Evolutionary conservation across 2,888 invertebrate species (phyloP).

Genomic region (Pandemis cinnamomeana): DNA sequence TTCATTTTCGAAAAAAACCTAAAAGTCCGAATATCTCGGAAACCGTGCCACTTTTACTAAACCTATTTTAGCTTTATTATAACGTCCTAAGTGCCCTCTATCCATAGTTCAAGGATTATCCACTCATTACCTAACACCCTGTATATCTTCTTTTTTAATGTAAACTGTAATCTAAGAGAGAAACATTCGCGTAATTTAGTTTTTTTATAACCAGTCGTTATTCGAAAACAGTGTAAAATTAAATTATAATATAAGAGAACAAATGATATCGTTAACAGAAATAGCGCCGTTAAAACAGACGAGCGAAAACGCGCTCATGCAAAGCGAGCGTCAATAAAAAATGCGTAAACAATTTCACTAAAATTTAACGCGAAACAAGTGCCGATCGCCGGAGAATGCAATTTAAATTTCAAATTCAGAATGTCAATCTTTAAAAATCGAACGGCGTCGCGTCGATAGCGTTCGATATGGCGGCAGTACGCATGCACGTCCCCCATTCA

Average conservation of each 20-base stretch:
- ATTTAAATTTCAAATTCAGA: conserved; percentile 50
- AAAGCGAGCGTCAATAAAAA: conserved; percentile 16
- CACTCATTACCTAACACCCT: too few species aligned
- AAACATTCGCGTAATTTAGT: background rate
- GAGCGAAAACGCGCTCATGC: conserved; percentile 17
- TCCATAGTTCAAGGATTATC: too few species aligned
- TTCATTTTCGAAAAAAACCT: too few species aligned
- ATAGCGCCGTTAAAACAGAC: conserved; percentile 9
- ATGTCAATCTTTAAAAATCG: conserved; percentile 61
- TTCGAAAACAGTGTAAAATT: background rate
- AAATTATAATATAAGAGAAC: background rate
- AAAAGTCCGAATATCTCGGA: too few species aligned
- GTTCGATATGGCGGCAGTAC: conserved; percentile 74
- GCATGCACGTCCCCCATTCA: conserved; percentile 78
- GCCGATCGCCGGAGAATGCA: conserved; percentile 45
- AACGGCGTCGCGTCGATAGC: conserved; percentile 67
- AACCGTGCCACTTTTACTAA: too few species aligned
- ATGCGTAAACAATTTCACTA: conserved; percentile 31
- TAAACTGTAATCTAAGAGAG: background rate
- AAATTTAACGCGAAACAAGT: conserved; percentile 32
- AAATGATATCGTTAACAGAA: conserved; percentile 14
- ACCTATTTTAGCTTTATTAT: too few species aligned
- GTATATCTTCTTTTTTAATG: background rate
- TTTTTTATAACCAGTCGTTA: background rate
- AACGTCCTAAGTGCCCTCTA: too few species aligned